Percentiles rank a stretch among this genome's conserved stretches.
Conservation (phyloP, 64 coral and sea anemone species). For the Dendrophyllia cribrosa region DNA sequence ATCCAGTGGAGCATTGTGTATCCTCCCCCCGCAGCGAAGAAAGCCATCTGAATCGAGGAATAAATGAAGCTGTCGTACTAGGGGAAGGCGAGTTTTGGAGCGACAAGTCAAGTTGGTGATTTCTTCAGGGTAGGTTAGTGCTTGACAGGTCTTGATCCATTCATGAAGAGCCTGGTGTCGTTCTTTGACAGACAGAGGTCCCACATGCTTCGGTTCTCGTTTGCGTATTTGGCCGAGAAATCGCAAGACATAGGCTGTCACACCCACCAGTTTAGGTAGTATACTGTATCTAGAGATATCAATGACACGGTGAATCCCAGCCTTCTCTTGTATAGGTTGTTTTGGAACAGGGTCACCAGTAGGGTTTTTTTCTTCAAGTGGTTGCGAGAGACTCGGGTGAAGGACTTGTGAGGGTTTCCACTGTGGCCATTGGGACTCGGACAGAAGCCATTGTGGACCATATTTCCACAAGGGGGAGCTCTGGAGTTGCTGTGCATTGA, state of each 20-base stretch:
- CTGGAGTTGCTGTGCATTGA: constrained; percentile 6
- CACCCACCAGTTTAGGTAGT: constrained; percentile 22
- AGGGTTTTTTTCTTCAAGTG: constrained; percentile 23
- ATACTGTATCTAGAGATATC: constrained; percentile 28
- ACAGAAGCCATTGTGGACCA: constrained; percentile 29
- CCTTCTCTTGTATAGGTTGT: constrained; percentile 4
- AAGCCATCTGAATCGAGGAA: constrained; percentile 37
- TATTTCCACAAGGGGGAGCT: constrained; percentile 30
- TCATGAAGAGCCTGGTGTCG: too few species aligned
- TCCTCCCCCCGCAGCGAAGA: constrained; percentile 63
- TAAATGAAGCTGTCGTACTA: constrained; percentile 57
- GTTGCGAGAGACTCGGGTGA: constrained; percentile 3
- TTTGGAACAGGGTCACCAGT: constrained; percentile 6
- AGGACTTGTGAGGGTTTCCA: constrained; percentile 32
- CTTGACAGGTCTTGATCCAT: constrained; percentile 54
- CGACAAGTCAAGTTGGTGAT: constrained; percentile 38
- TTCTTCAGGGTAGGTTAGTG: constrained; percentile 46
- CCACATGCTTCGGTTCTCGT: neutral
- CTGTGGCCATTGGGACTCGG: constrained; percentile 12
- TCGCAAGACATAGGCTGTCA: constrained; percentile 27
- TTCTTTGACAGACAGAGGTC: constrained; percentile 35
- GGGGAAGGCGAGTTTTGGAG: constrained; percentile 11
- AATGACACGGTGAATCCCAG: constrained; percentile 30
- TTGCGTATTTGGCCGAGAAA: constrained; percentile 29
- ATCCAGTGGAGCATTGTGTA: constrained; percentile 58